phyloP scores from a whole-genome alignment of 2,113 vertebrate genomes.

The Sturnira hondurensis region DNA sequence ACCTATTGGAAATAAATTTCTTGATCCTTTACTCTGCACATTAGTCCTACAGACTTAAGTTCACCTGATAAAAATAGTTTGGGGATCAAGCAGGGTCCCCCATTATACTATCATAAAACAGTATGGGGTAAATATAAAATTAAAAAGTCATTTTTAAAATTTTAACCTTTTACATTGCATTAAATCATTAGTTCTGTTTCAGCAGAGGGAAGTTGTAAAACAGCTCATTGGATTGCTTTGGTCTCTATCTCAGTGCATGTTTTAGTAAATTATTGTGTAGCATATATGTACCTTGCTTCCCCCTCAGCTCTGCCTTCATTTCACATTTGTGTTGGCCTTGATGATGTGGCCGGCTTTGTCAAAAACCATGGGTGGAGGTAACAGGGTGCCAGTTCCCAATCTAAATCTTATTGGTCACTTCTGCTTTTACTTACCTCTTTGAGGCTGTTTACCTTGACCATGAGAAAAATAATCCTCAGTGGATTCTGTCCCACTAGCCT shows the following conservation, averaged over 20 bases:
- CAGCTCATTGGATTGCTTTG: not conserved
- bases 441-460: not conserved
- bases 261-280: not conserved
- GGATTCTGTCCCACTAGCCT: accelerated
- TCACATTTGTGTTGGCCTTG: not conserved
- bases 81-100: not conserved
- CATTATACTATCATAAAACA: not conserved
- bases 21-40: not conserved
- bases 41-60: not conserved
- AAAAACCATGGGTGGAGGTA: not conserved
- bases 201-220: not conserved
- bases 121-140: not conserved
- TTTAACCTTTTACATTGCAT: not conserved
- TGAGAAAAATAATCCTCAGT: not conserved
- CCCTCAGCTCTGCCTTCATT: not conserved
- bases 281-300: not conserved
- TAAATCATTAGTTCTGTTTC: not conserved
- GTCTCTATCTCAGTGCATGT: not conserved
- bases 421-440: not conserved
- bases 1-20: not conserved
- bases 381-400: not conserved
- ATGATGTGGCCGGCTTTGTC: not conserved
- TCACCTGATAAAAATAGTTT: not conserved
- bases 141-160: not conserved
- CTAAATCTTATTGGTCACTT: not conserved